These are phyloP conservation scores for Anthopleura sola DNA, from an alignment of 64 coral and sea anemone species.

Conservation along the genomic window DNA sequence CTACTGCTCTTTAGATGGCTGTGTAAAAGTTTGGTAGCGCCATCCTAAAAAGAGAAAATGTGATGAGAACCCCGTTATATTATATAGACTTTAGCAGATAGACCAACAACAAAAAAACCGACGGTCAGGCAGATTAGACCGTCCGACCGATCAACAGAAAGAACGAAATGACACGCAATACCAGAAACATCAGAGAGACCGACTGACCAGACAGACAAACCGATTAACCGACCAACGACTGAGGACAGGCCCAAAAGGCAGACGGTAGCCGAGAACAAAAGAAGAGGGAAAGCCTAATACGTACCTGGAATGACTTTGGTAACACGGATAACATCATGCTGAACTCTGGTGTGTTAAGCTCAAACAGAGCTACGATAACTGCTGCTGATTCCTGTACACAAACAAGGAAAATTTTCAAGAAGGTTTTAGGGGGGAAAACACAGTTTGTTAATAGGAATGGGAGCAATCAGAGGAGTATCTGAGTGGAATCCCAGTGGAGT, in stretches of 20 bases:
- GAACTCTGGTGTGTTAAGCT: slow-evolving; percentile 96
- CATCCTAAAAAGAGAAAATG: slow-evolving; percentile 58
- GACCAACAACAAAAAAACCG: neutral
- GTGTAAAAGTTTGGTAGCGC: slow-evolving; percentile 91
- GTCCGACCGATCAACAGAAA: neutral
- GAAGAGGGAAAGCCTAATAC: neutral
- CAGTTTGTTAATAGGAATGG: no score
- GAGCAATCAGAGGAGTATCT: no score
- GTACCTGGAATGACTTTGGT: slow-evolving; percentile 97
- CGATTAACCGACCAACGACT: neutral
- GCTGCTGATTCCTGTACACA: slow-evolving; percentile 81
- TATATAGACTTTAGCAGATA: no score
- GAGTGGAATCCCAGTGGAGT: neutral
- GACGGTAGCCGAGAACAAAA: neutral
- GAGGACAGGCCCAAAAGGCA: neutral
- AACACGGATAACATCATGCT: slow-evolving; percentile 94
- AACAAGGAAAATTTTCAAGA: neutral
- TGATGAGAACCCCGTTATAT: neutral
- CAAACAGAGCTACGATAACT: slow-evolving; percentile 95
- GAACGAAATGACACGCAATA: neutral
- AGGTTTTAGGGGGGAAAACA: neutral
- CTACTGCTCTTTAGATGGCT: slow-evolving; percentile 93
- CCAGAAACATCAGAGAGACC: no score
- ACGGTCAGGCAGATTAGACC: neutral
- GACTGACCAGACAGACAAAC: neutral